These are phyloP conservation scores for Drosophila anomalata DNA, from an alignment of 2,888 invertebrate genomes.

Conservation along the genomic window DNA sequence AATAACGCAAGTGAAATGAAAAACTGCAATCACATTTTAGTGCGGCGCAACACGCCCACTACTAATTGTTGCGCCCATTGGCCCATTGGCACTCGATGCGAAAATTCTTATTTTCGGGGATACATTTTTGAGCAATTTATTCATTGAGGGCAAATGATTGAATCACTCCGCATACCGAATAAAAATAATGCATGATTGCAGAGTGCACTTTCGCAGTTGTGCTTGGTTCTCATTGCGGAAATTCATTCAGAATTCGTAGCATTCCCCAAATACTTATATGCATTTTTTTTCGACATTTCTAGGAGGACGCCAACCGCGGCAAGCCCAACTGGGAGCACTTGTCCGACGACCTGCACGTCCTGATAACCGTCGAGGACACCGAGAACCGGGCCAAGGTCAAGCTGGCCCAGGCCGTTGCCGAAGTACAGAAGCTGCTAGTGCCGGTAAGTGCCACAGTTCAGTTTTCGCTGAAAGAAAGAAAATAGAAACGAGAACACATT, in stretches of 20 bases:
- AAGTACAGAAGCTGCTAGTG: slow-evolving; percentile 98
- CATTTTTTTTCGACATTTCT: slow-evolving; percentile 56
- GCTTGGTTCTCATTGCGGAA: not conserved
- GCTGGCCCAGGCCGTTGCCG: slow-evolving; percentile 97
- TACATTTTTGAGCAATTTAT: slow-evolving; percentile 6
- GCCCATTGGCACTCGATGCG: slow-evolving; percentile 1
- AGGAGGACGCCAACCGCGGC: slow-evolving; percentile 99
- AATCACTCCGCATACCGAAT: slow-evolving; percentile 20
- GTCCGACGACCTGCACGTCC: slow-evolving; percentile 98
- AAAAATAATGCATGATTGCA: slow-evolving; percentile 14
- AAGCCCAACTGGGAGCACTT: slow-evolving; percentile 99
- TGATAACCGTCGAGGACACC: slow-evolving; percentile 99
- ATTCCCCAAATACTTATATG: not conserved
- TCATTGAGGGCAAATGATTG: slow-evolving; percentile 11
- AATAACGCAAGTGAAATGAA: slow-evolving; percentile 25
- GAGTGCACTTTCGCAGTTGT: slow-evolving; percentile 3
- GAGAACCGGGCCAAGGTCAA: slow-evolving; percentile 98
- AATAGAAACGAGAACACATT: slow-evolving; percentile 14
- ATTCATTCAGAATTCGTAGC: not conserved
- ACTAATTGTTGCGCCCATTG: slow-evolving; percentile 54
- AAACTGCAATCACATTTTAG: slow-evolving; percentile 36
- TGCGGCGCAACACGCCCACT: slow-evolving; percentile 44
- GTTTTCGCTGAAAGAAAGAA: not conserved
- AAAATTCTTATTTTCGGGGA: not conserved
- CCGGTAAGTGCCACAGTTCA: slow-evolving; percentile 89